Conservation (phyloP, 2,888 invertebrate species). For the Augochlorella aurata region DNA sequence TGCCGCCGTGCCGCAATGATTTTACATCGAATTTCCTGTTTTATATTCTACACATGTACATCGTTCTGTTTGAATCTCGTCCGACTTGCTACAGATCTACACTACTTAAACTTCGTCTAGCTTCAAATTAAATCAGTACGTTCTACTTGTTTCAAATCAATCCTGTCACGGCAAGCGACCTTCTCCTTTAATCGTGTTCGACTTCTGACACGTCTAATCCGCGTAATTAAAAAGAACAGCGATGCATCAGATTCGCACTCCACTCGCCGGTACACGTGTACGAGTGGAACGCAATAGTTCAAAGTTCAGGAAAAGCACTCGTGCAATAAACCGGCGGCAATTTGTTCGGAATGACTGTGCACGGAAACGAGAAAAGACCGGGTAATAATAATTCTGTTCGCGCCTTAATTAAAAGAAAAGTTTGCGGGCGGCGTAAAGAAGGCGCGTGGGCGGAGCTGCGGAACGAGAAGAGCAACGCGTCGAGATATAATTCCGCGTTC, state of each 20-base stretch:
- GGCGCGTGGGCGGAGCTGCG: background rate
- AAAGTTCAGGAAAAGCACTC: background rate
- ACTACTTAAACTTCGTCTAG: too few relatives aligned
- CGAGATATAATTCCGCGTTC: slow-evolving; percentile 5
- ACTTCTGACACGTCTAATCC: too few relatives aligned
- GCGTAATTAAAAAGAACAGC: too few relatives aligned
- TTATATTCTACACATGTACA: too few relatives aligned
- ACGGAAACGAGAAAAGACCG: slow-evolving; percentile 1
- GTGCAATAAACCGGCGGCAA: background rate
- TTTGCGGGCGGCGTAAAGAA: background rate
- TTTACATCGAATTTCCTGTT: background rate
- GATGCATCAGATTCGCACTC: too few relatives aligned
- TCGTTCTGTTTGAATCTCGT: too few relatives aligned
- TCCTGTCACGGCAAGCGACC: too few relatives aligned
- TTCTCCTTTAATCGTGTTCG: too few relatives aligned
- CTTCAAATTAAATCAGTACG: too few relatives aligned
- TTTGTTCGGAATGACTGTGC: background rate
- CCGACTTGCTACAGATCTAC: too few relatives aligned
- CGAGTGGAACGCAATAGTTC: background rate
- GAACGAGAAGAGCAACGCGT: background rate
- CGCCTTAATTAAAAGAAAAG: slow-evolving; percentile 9
- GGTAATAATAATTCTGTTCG: slow-evolving; percentile 10
- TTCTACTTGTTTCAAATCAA: too few relatives aligned
- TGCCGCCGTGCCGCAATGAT: background rate
- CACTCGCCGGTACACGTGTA: too few relatives aligned